Conservation (phyloP, 2,113 vertebrate species). For the Accipiter cooperii region DNA sequence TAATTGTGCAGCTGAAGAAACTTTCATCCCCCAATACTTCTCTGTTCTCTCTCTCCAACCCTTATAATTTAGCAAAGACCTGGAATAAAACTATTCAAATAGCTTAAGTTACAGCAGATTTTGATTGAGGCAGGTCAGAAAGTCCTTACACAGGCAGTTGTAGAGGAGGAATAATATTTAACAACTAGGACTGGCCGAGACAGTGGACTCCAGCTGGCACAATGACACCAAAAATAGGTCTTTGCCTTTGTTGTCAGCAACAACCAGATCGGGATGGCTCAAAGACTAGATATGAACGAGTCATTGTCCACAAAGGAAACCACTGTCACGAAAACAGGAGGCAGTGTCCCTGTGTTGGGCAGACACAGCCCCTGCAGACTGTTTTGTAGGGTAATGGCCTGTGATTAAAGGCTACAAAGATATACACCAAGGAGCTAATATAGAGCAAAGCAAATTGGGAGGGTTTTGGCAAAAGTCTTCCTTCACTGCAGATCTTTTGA, state of each 20-base stretch:
- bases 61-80: background rate
- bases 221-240: background rate
- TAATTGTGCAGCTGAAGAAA: background rate
- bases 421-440: background rate
- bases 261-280: background rate
- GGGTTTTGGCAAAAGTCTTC: background rate
- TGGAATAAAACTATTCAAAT: background rate
- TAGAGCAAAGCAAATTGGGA: background rate
- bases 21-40: background rate
- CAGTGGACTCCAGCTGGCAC: background rate
- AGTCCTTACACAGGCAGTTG: background rate
- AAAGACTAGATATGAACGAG: accelerated
- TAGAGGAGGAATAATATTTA: background rate
- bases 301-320: background rate
- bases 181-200: background rate
- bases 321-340: background rate
- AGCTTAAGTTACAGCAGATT: background rate
- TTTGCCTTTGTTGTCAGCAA: background rate
- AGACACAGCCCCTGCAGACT: background rate
- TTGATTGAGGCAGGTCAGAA: background rate
- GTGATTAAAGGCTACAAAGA: background rate
- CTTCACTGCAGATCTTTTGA: background rate
- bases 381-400: background rate
- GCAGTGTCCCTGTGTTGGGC: too few species aligned
- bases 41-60: background rate